Percentiles rank a stretch among this genome's conserved stretches.
phyloP scores from a whole-genome alignment of 35 echinoderm and acorn worm species.

The Eucidaris tribuloides region DNA sequence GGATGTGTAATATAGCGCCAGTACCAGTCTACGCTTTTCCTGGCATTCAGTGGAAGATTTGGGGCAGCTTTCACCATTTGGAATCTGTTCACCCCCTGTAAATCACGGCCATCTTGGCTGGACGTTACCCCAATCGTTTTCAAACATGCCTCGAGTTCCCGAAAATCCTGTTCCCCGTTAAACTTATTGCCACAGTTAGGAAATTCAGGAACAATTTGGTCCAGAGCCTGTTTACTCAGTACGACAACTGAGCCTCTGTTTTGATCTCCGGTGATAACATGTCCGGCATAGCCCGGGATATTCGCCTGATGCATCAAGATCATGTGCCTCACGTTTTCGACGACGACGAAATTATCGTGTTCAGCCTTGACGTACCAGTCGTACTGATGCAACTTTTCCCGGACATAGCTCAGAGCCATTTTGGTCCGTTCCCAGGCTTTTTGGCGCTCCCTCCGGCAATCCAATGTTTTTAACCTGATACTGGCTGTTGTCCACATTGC shows the following conservation, averaged over 20 bases:
- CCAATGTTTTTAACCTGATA: slow-evolving; percentile 34
- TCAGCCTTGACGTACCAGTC: slow-evolving; percentile 85
- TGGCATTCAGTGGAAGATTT: slow-evolving; percentile 62
- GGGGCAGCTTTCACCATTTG: slow-evolving; percentile 81
- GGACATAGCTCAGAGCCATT: slow-evolving; percentile 32
- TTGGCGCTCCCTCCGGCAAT: background rate
- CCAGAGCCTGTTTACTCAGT: slow-evolving; percentile 61
- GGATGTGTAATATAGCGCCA: slow-evolving; percentile 79
- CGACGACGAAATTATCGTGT: slow-evolving; percentile 51
- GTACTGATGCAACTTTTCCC: slow-evolving; percentile 30
- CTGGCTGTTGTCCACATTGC: slow-evolving; percentile 9
- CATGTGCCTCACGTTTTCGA: slow-evolving; percentile 84
- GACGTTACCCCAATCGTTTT: slow-evolving; percentile 16
- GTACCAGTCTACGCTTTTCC: slow-evolving; percentile 47
- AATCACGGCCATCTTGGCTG: slow-evolving; percentile 54
- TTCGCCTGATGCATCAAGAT: slow-evolving; percentile 60
- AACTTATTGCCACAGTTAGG: slow-evolving; percentile 28
- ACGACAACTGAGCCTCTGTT: slow-evolving; percentile 36
- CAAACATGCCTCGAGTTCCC: slow-evolving; percentile 70
- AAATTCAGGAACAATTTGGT: background rate
- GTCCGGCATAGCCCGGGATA: slow-evolving; percentile 60
- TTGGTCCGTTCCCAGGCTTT: slow-evolving; percentile 57
- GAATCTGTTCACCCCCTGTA: slow-evolving; percentile 52
- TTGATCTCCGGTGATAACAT: slow-evolving; percentile 41
- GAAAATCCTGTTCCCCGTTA: slow-evolving; percentile 63